A percentile compares a stretch with the other conserved stretches of the same genome.
Evolutionary conservation across 2,888 invertebrate genomes (phyloP).

Genomic region (Phorcus lineatus): DNA sequence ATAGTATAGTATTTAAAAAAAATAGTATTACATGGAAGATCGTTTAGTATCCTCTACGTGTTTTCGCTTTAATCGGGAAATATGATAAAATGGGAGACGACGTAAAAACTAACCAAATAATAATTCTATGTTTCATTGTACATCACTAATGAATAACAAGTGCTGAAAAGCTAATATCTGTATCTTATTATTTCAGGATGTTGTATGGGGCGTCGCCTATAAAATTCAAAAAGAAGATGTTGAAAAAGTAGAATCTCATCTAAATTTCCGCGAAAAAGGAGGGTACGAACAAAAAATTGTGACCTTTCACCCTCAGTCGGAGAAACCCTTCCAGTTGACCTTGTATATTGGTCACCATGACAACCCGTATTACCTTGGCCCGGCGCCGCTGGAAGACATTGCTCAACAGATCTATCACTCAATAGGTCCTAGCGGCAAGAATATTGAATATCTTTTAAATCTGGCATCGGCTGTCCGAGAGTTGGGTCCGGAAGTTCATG

Average conservation of each 20-base stretch:
- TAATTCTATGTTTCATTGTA: too few species aligned
- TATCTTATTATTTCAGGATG: conserved; percentile 75
- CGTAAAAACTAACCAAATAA: too few species aligned
- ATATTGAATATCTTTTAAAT: conserved; percentile 93
- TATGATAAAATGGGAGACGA: too few species aligned
- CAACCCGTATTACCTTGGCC: conserved; percentile 88
- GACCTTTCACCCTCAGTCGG: conserved; percentile 82
- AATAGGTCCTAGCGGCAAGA: conserved; percentile 90
- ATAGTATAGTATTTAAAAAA: too few species aligned
- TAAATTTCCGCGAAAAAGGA: conserved; percentile 94
- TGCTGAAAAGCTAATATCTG: too few species aligned
- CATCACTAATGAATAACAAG: too few species aligned
- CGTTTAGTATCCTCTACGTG: too few species aligned
- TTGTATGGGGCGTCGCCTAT: conserved; percentile 95
- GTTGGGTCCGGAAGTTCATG: conserved; percentile 82
- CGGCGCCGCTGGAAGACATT: conserved; percentile 85
- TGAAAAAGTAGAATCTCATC: conserved; percentile 83
- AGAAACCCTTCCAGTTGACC: conserved; percentile 81
- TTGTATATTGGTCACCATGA: conserved; percentile 89
- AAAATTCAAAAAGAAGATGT: conserved; percentile 84
- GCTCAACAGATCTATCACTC: conserved; percentile 85
- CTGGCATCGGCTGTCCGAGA: conserved; percentile 86
- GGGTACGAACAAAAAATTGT: conserved; percentile 87
- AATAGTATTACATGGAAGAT: too few species aligned
- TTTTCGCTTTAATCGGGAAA: too few species aligned